These are phyloP conservation scores for Girardinichthys multiradiatus DNA, from an alignment of 2,113 vertebrate species.

Conservation along the genomic window DNA sequence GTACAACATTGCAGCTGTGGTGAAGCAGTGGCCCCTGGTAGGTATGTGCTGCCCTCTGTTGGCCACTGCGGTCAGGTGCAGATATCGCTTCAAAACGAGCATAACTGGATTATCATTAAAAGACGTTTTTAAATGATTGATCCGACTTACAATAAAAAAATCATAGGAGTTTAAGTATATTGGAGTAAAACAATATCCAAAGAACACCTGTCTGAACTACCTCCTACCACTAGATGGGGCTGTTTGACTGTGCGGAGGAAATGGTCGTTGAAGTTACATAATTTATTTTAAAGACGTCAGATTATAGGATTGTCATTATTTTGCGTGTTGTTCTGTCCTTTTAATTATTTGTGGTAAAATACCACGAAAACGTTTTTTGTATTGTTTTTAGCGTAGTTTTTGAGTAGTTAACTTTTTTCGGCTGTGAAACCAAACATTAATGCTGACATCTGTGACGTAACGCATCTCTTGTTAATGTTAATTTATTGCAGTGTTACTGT, in stretches of 20 bases:
- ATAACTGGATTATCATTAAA: not conserved
- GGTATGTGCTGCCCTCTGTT: slow-evolving; percentile 54
- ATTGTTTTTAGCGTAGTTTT: too few relatives aligned
- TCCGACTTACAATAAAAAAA: too few relatives aligned
- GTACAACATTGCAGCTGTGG: too few relatives aligned
- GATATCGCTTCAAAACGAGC: not conserved
- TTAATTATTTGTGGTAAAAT: too few relatives aligned
- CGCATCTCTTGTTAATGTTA: not conserved
- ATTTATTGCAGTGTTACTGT: not conserved
- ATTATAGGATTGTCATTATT: not conserved
- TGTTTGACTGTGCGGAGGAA: not conserved
- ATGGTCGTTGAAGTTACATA: slow-evolving; percentile 5
- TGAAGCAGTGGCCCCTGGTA: not conserved
- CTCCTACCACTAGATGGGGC: slow-evolving; percentile 46
- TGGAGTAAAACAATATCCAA: not conserved
- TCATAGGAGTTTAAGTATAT: too few relatives aligned
- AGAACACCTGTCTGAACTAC: not conserved
- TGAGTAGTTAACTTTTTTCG: not conserved
- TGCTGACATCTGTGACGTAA: not conserved
- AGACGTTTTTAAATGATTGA: not conserved
- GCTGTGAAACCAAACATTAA: not conserved
- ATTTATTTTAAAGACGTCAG: not conserved
- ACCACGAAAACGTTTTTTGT: too few relatives aligned
- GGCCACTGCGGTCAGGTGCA: slow-evolving; percentile 12
- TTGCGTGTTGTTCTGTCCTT: too few relatives aligned